A percentile compares a stretch with the other conserved stretches of the same genome.
These are phyloP conservation scores for Neodiprion virginianus DNA, from an alignment of 1,140 invertebrate species.

Conservation along the genomic window DNA sequence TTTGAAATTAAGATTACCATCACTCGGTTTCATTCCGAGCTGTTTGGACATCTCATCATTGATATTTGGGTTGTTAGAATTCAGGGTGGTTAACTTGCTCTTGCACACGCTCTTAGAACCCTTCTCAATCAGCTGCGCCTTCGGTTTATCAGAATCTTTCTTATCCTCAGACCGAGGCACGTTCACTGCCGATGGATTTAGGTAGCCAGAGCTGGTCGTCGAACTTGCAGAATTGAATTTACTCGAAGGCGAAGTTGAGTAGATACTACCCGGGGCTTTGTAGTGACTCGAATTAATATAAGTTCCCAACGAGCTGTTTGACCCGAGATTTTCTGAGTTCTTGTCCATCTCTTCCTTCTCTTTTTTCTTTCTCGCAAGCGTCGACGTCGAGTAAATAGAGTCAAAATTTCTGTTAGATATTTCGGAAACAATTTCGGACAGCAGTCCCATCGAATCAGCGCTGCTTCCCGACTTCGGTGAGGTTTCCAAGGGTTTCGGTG, in stretches of 20 bases:
- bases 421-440: constrained; percentile 86
- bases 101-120: constrained; percentile 15
- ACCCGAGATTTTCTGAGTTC: constrained; percentile 35
- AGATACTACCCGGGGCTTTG: constrained; percentile 67
- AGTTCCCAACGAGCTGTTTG: constrained; percentile 47
- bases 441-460: constrained; percentile 70
- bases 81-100: constrained; percentile 23
- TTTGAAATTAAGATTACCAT: constrained; percentile 18
- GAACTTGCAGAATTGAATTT: constrained; percentile 63
- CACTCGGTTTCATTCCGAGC: constrained; percentile 34
- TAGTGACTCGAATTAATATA: constrained; percentile 66
- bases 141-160: not conserved
- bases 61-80: constrained; percentile 37
- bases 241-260: constrained; percentile 63
- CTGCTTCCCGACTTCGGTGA: constrained; percentile 57
- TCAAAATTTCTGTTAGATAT: constrained; percentile 85
- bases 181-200: constrained; percentile 74
- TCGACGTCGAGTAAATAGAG: constrained; percentile 83
- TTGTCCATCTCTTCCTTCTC: constrained; percentile 53
- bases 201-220: constrained; percentile 75
- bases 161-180: constrained; percentile 32
- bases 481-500: constrained; percentile 61
- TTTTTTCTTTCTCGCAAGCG: constrained; percentile 68
- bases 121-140: not conserved
- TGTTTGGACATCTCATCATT: constrained; percentile 44